Base-by-base conservation (phyloP, 1,140 invertebrate species). In the Ceratina australensis region DNA sequence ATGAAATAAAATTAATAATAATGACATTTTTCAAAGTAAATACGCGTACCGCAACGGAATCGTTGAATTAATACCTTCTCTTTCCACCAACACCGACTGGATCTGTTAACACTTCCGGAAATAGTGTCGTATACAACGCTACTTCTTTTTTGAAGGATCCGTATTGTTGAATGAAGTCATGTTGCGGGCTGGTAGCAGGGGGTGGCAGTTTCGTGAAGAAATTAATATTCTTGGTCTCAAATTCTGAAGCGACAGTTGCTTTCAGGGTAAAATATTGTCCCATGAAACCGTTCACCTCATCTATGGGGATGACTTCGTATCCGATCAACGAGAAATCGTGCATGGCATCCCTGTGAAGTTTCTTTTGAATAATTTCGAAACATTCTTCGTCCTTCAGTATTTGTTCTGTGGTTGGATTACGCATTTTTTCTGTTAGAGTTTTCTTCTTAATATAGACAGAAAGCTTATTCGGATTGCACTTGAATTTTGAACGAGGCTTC, bases 151-250 rank as follows among this genome's bases (percentile, higher is more conserved):
- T 90, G 77, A 93, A 94, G 0, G 88, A 90, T 0, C 93, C 92
- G 54, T 93, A 91, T 18, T 91, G 83, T 56, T 90, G 85, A 0
- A 92, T 63, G 65, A 92, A 93, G 1, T 93, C 83, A 78, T 91
- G 90, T 56, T 88, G 83, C 0, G 87, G 89, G 2, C 83, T 91
- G 71, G 87, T 86, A 5, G 78, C 86, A 5, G 81, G 78, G 0
- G 93, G 93, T 0, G 91, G 90, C 0, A 90, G 77, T 78, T 94
- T 94, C 12, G 91, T 86, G 68, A 94, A 94, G 79, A 94, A 94
- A 13, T 89, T 85, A 10, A 92, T 82, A 8, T 82, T 85, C 13
- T 87, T 79, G 10, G 72, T 77, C 22, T 92, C 86, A 8, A 79
- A 77, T 24, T 81, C 63, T 0, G 82, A 78, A 0, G 80, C 80